phyloP scores from a whole-genome alignment of 1,140 invertebrate genomes.

The Drosophila paulistorum region DNA sequence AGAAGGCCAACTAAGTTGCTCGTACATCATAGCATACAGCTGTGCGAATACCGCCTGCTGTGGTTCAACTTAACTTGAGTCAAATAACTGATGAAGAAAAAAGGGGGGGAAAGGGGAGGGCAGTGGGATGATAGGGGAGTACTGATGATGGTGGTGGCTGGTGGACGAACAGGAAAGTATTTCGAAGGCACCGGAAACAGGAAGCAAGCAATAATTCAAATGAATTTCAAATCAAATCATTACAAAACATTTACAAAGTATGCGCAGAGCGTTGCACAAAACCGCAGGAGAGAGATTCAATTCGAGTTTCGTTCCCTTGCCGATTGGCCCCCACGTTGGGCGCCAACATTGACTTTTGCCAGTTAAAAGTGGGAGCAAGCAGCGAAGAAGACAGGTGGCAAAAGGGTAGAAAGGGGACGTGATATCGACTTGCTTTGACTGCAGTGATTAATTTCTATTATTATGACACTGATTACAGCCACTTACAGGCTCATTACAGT shows the following conservation, averaged over 20 bases:
- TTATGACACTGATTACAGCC: slow-evolving; percentile 80
- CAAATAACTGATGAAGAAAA: not conserved
- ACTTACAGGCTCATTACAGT: slow-evolving; percentile 80
- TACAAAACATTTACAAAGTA: slow-evolving; percentile 82
- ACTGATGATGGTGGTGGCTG: not conserved
- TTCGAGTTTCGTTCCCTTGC: slow-evolving; percentile 3
- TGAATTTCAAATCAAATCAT: slow-evolving; percentile 83
- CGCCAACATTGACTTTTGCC: slow-evolving; percentile 47
- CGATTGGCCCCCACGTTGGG: not conserved
- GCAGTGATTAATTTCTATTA: slow-evolving; percentile 79
- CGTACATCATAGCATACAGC: slow-evolving; percentile 74
- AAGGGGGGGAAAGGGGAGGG: not conserved
- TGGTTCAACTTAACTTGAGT: slow-evolving; percentile 50
- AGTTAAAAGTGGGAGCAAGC: slow-evolving; percentile 19
- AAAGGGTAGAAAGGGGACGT: not conserved
- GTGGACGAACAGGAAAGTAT: slow-evolving; percentile 73
- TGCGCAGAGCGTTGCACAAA: slow-evolving; percentile 76
- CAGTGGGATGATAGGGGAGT: not conserved
- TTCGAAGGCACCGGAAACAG: slow-evolving; percentile 80
- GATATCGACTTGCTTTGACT: slow-evolving; percentile 12
- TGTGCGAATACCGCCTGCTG: slow-evolving; percentile 53
- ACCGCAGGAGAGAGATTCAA: slow-evolving; percentile 53
- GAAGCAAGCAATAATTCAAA: slow-evolving; percentile 83
- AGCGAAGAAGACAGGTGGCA: slow-evolving; percentile 36
- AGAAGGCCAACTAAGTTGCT: slow-evolving; percentile 54